Evolutionary conservation across 2,888 invertebrate species (phyloP).

Genomic region (Liodrosophila aerea): DNA sequence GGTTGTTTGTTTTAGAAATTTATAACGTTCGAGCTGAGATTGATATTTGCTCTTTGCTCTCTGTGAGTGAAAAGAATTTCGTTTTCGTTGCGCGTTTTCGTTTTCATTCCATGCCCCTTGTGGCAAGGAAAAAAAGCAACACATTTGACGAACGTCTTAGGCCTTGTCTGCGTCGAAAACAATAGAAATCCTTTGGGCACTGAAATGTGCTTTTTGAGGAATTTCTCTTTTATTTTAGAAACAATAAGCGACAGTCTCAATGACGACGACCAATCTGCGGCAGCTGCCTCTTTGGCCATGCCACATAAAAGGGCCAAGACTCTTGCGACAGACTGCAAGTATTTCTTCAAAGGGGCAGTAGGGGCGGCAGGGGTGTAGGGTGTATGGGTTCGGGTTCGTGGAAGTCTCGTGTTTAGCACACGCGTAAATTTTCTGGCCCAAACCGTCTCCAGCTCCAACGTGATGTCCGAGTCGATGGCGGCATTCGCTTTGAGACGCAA

Average conservation of each 20-base stretch:
- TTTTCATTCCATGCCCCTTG: constrained; percentile 7
- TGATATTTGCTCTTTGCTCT: constrained; percentile 26
- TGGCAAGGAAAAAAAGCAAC: constrained; percentile 28
- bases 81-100: constrained; percentile 18
- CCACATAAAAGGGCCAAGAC: constrained; percentile 56
- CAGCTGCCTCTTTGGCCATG: constrained; percentile 54
- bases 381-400: constrained; percentile 69
- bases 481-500: constrained; percentile 78
- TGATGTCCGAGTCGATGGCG: constrained; percentile 57
- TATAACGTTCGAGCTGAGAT: constrained; percentile 18
- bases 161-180: constrained; percentile 39
- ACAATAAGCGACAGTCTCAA: constrained; percentile 55
- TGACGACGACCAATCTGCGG: constrained; percentile 20
- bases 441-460: constrained; percentile 26
- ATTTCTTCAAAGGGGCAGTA: too few relatives aligned
- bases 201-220: constrained; percentile 61
- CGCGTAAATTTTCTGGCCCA: constrained; percentile 80
- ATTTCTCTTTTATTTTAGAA: constrained; percentile 71
- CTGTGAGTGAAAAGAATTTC: constrained; percentile 59
- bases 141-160: constrained; percentile 57
- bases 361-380: not conserved
- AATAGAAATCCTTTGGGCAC: constrained; percentile 75
- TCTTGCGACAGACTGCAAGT: too few relatives aligned
- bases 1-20: constrained; percentile 60
- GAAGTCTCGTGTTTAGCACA: constrained; percentile 83